Evolutionary conservation across 2,888 invertebrate genomes (phyloP), one percentile per base, ranked within the genome.

Genomic region (Priocnemis perturbator): DNA sequence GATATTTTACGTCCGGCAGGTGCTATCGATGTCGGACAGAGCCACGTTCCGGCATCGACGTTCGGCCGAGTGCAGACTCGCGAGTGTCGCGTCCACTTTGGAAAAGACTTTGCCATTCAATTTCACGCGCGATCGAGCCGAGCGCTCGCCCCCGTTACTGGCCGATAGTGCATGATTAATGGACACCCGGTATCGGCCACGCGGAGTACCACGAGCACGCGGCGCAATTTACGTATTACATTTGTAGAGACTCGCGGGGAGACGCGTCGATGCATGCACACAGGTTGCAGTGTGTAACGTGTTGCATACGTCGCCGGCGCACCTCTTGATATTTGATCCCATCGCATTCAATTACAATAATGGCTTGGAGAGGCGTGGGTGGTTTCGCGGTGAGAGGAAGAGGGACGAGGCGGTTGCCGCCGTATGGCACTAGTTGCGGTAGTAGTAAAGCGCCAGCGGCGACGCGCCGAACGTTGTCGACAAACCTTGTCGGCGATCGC

Each of bases 331-430:
- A 85, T 85, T 85, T 81, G 83, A 85, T 83, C 78, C 74, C 69
- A 75, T 78, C 77, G 80, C 81, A 82, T 85, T 86, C 81, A 83
- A 86, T 86, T 86, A 83, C 82, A 79, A 83, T 84, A 83, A 86
- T 83, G 77, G 78, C n/a, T 63, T 47, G 55, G 58, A 58, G 53
- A 60, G 57, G 60, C n/a, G 58, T 23, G 57, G 37, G 47, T 37
- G 1, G 11, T 37, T 37, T 26, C 37, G 7, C 37, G 37, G 37
- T 37, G 56, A 37, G 65, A 47, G 65, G 47, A 30, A 57, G 66
- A 67, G 52, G 50, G 30, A 48, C 37, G 37, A 37, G 37, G 7
- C 11, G 63, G 45, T 47, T 45, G 37, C 37, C 37, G 11, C 37
- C 4, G 37, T 37, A 11, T 37, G 37, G 37, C 37, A 11, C 11